Base-by-base conservation (phyloP, 2,113 vertebrate genomes). In the human region DNA sequence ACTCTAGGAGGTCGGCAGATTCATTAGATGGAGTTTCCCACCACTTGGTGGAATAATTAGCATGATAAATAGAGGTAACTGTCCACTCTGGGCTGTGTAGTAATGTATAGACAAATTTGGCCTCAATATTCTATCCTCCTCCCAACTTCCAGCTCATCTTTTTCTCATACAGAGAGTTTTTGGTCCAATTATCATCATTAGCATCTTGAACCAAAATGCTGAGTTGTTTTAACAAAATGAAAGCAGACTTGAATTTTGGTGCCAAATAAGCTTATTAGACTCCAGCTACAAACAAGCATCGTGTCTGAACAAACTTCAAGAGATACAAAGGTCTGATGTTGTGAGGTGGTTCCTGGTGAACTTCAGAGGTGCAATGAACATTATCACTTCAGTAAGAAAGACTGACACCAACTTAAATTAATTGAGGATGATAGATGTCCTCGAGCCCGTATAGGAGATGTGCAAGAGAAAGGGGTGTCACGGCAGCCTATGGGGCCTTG, bases 171-270 rank as follows among this genome's bases (percentile, higher is more conserved):
- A 96, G 75, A 86, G 55, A 92, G 81, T 76, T 73, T 88, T 16
- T 30, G 80, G 83, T 89, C 64, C 76, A 90, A 48, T 96, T 95
- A 92, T 92, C 61, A 57, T 86, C 70, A 59, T 97, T 96, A 96
- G 90, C 83, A 84, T 95, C 94, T 92, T 97, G 83, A 97, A 96
- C 92, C 73, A 90, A 96, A 96, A 80, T 76, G 79, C 97, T 93
- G 59, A 93, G 48, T 87, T 93, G 75, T 79, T 94, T 80, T 92
- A 79, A 97, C 80, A 85, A 83, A 92, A 70, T 92, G 86, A 92
- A 96, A 94, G 55, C 83, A 91, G 61, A 87, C 57, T 64, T 93
- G 79, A 72, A 75, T 76, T 84, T 90, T 89, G 86, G 87, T 94
- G 93, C 86, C 66, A 64, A 61, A 78, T 93, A 57, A 68, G n/a